phyloP scores from a whole-genome alignment of 2,113 vertebrate genomes.

The Sterna hirundo region DNA sequence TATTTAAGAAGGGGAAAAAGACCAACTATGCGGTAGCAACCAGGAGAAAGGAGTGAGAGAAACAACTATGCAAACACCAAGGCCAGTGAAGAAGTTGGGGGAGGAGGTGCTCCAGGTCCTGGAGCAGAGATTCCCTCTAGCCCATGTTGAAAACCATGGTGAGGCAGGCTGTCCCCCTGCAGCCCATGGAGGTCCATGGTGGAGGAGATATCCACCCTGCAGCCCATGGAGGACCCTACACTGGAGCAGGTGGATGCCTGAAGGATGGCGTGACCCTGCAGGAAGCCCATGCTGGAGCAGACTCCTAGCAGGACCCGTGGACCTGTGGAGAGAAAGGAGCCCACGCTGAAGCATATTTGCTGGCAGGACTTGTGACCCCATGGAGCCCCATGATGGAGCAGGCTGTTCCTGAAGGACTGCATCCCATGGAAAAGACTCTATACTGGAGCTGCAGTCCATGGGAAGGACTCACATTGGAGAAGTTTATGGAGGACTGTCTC shows the following conservation, averaged over 20 bases:
- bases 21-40: background rate
- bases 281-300: background rate
- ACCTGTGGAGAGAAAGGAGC: background rate
- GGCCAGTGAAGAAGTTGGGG: background rate
- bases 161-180: background rate
- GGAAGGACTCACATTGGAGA: background rate
- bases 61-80: background rate
- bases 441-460: background rate
- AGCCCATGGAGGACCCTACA: background rate
- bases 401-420: background rate
- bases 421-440: background rate
- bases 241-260: background rate
- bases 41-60: background rate
- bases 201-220: background rate
- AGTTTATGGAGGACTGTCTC: background rate
- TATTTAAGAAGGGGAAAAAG: background rate
- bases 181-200: background rate
- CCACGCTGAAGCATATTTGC: background rate
- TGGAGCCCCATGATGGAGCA: background rate
- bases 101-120: background rate
- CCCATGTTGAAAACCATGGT: background rate
- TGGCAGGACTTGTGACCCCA: background rate
- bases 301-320: background rate
- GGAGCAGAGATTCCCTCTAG: background rate
- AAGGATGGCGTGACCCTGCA: background rate